Evolutionary conservation across 1,140 invertebrate genomes (phyloP), one percentile per base, ranked within the genome.

Genomic region (Acromyrmex charruanus): DNA sequence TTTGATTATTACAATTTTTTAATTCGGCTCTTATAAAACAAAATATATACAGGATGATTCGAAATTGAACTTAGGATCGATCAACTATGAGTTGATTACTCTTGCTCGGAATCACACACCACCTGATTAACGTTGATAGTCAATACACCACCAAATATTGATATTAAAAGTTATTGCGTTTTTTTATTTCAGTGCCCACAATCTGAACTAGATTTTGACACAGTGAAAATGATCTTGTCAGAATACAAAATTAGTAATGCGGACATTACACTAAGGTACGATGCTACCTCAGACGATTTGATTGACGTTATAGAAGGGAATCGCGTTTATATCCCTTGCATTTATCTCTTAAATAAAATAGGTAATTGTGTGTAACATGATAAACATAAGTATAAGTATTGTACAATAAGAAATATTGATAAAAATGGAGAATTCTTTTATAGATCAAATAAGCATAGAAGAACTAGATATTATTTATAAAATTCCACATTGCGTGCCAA

Each of bases 161-260:
- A 79, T 3, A 58, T 68, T 28, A 51, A 53, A 25, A 18, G 25
- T 51, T 39, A 16, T 80, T 77, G 25, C 28, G n/a, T 65, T 80
- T 68, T 10, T 44, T 1, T 44, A 31, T 80, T 90, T 94, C 90
- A 98, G 97, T 97, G 98, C 82, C 94, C 97, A 2, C 99, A 99
- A 96, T 97, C 98, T 3, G 99, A 99, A 95, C 95, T 99, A 74
- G 99, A 99, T 95, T 92, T 97, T 35, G 99, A 99, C 90, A 97
- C 98, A 1, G 99, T 99, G 0, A 99, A 99, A 96, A 97, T 98
- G 10, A 99, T 99, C 94, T 95, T 99, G 35, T 98, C 98, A 0
- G 99, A 99, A 95, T 99, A 99, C 94, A 98, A 98, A 95, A 99
- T 99, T 86, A 98, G 99, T 93, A 99, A 99, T 96, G 99, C 99